Conservation (phyloP, 1,140 invertebrate genomes). For the Scaptomyza hsui region DNA sequence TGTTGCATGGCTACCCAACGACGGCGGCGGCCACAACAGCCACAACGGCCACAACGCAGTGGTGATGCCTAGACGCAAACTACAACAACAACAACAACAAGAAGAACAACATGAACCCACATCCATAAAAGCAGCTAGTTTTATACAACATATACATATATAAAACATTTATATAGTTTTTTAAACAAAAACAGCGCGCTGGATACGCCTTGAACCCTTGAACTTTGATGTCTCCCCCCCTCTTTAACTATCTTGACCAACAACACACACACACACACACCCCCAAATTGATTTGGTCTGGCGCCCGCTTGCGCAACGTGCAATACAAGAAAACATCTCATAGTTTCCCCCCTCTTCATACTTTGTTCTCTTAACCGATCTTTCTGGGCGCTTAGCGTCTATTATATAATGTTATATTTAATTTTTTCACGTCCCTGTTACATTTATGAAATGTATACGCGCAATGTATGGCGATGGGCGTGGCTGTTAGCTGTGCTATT, state of each 20-base stretch:
- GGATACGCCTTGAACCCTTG: constrained; percentile 48
- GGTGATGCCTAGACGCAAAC: constrained; percentile 44
- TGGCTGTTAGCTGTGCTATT: constrained; percentile 64
- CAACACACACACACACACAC: too few relatives aligned
- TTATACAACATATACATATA: constrained; percentile 31
- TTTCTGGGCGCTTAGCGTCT: constrained; percentile 67
- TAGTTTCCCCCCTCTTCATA: constrained; percentile 50
- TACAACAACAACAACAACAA: constrained; percentile 30
- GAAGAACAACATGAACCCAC: constrained; percentile 29
- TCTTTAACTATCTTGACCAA: neutral
- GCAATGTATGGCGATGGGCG: constrained; percentile 29
- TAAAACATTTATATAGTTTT: constrained; percentile 52
- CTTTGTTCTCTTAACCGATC: constrained; percentile 42
- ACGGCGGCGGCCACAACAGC: constrained; percentile 42
- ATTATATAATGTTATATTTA: constrained; percentile 25
- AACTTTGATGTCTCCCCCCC: constrained; percentile 14
- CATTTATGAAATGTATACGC: constrained; percentile 77
- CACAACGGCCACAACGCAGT: constrained; percentile 56
- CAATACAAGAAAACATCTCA: constrained; percentile 72
- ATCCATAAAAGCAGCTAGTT: constrained; percentile 70
- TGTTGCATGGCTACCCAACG: constrained; percentile 67
- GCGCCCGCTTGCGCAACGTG: constrained; percentile 61
- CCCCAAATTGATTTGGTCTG: constrained; percentile 5
- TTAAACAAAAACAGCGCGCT: constrained; percentile 54
- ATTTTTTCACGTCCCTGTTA: constrained; percentile 70